phyloP scores from a whole-genome alignment of 2,797 vertebrate genomes.

The Phoxinus dragarum region DNA sequence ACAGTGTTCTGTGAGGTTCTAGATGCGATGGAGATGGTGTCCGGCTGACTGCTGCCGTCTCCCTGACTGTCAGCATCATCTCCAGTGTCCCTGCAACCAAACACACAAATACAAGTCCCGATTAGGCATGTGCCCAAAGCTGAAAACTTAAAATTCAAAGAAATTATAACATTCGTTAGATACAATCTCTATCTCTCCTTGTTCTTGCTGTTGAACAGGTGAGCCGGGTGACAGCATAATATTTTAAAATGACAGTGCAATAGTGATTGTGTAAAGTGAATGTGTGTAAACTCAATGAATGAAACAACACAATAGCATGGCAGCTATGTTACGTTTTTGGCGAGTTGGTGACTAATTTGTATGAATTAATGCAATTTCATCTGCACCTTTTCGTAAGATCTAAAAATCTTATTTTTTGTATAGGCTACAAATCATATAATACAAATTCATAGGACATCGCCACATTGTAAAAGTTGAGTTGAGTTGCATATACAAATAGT shows the following conservation, averaged over 20 bases:
- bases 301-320: not conserved
- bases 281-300: not conserved
- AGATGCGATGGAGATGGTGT: constrained; percentile 96
- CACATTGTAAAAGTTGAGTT: not conserved
- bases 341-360: not conserved
- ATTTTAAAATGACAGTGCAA: not conserved
- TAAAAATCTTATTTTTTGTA: not conserved
- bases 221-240: not conserved
- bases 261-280: not conserved
- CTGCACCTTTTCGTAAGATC: not conserved
- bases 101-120: constrained; percentile 33
- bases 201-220: not conserved
- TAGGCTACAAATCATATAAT: not conserved
- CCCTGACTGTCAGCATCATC: constrained; percentile 97
- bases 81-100: constrained; percentile 84
- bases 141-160: constrained; percentile 1
- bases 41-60: constrained; percentile 96
- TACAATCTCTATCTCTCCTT: not conserved
- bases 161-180: not conserved
- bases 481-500: not conserved
- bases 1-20: constrained; percentile 97
- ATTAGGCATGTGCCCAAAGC: not conserved
- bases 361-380: not conserved
- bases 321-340: not conserved
- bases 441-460: not conserved